Conservation (phyloP, 1,140 invertebrate species). For the Formica exsecta region DNA sequence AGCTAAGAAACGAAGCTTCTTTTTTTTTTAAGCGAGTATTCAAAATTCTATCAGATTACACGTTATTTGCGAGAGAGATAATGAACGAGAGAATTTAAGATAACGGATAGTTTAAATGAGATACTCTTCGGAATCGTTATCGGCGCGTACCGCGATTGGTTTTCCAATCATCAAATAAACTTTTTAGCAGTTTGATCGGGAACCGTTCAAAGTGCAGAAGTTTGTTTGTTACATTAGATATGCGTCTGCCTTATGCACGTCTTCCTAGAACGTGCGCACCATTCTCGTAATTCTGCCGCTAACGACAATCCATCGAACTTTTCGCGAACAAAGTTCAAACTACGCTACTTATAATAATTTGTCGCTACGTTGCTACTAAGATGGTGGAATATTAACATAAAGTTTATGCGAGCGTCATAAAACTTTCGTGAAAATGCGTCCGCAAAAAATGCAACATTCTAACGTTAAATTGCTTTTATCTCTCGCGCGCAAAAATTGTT, state of each 20-base stretch:
- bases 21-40: neutral
- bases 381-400: slow-evolving; percentile 50
- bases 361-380: slow-evolving; percentile 58
- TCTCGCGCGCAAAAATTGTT: neutral
- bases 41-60: neutral
- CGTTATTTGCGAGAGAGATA: neutral
- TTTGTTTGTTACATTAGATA: slow-evolving; percentile 70
- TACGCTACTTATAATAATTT: slow-evolving; percentile 61
- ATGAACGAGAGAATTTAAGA: slow-evolving; percentile 15
- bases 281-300: slow-evolving; percentile 59
- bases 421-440: slow-evolving; percentile 51
- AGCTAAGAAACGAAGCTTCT: neutral
- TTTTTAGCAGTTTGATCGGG: slow-evolving; percentile 62
- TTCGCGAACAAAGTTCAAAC: slow-evolving; percentile 47
- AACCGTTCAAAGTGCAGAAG: slow-evolving; percentile 53
- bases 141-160: slow-evolving; percentile 17
- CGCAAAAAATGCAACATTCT: slow-evolving; percentile 43
- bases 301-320: slow-evolving; percentile 67
- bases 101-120: slow-evolving; percentile 25
- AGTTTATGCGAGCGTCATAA: slow-evolving; percentile 57
- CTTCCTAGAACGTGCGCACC: slow-evolving; percentile 19
- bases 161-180: slow-evolving; percentile 54
- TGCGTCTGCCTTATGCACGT: slow-evolving; percentile 38
- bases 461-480: neutral
- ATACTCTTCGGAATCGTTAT: slow-evolving; percentile 15